Conservation (phyloP, 2,888 invertebrate species). For the Drosophila maculinotata region DNA sequence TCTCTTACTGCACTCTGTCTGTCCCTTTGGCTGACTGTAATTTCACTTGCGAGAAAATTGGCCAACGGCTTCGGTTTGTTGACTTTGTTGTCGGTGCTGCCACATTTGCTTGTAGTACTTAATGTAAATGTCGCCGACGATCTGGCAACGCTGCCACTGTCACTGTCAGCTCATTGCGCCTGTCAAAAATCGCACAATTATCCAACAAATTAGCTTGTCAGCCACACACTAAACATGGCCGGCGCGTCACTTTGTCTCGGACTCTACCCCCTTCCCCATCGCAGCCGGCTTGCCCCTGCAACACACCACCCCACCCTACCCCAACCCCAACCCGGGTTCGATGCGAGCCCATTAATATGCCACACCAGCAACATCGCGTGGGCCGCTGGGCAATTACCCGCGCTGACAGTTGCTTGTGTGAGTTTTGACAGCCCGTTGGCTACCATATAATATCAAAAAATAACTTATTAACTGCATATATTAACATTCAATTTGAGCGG, state of each 20-base stretch:
- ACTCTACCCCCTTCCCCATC: slow-evolving; percentile 6
- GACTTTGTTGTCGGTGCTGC: slow-evolving; percentile 34
- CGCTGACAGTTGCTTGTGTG: slow-evolving; percentile 82
- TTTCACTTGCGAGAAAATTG: slow-evolving; percentile 77
- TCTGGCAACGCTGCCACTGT: slow-evolving; percentile 53
- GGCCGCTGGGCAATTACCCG: slow-evolving; percentile 81
- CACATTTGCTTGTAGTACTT: slow-evolving; percentile 24
- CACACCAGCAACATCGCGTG: slow-evolving; percentile 73
- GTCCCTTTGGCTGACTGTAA: slow-evolving; percentile 38
- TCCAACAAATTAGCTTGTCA: slow-evolving; percentile 74
- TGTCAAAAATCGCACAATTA: slow-evolving; percentile 73
- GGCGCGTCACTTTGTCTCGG: slow-evolving; percentile 65
- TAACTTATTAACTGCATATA: slow-evolving; percentile 83
- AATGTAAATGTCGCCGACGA: slow-evolving; percentile 19
- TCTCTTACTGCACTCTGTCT: slow-evolving; percentile 42
- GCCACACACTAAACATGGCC: slow-evolving; percentile 65
- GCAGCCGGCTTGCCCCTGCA: slow-evolving; percentile 3
- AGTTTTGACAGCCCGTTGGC: slow-evolving; percentile 83
- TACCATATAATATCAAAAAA: slow-evolving; percentile 81
- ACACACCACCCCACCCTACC: background rate
- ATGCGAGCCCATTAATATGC: slow-evolving; percentile 78
- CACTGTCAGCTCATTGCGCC: slow-evolving; percentile 29
- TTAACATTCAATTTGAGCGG: slow-evolving; percentile 83
- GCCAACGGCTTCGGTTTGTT: slow-evolving; percentile 61
- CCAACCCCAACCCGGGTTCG: background rate